Base-by-base conservation (phyloP, 2,113 vertebrate genomes). In the Lates calcarifer region DNA sequence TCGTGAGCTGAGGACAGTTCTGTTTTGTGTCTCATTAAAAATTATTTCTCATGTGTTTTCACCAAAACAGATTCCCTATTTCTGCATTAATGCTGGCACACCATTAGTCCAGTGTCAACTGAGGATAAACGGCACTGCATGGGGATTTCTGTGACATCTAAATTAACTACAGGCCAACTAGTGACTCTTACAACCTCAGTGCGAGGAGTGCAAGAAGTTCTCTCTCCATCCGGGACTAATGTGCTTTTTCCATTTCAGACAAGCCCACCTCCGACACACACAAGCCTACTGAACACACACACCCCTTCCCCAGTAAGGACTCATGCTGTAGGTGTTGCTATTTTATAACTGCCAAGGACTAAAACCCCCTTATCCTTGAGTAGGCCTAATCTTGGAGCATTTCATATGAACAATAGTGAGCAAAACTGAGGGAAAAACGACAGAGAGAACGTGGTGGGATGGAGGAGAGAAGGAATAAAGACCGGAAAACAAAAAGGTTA, bases 291-390 rank as follows among this genome's bases (percentile, higher is more conserved):
- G n/a, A n/a, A n/a, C 39, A 41, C 53, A 18, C 62, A 79, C 77
- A 75, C 39, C 1, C 62, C 37, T 61, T 65, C 57, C 24, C 29
- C 61, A 69, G 37, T 28, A 79, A 13, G 43, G 26, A 70, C 81
- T 79, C 43, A 61, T 67, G 70, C 55, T 85, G 73, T 90, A 90
- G 90, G 89, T 93, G 91, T 94, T 91, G 83, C 84, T 74, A 63
- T 77, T 88, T 77, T 74, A 76, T 77, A 76, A 80, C 68, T 62
- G 92, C 90, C 94, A 94, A 79, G 8, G 12, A 78, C 75, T 83
- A 53, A 91, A 85, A 83, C 45, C 37, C 28, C 53, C 35, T 83
- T 72, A 90, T 89, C 90, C 84, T 63, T 84, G 70, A 84, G 13
- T 60, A 29, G 65, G 57, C 63, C 61, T 77, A 83, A 74, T 85